Evolutionary conservation across 2,797 vertebrate genomes (phyloP), one percentile per base, ranked within the genome.

Genomic region (Synaphobranchus kaupii): DNA sequence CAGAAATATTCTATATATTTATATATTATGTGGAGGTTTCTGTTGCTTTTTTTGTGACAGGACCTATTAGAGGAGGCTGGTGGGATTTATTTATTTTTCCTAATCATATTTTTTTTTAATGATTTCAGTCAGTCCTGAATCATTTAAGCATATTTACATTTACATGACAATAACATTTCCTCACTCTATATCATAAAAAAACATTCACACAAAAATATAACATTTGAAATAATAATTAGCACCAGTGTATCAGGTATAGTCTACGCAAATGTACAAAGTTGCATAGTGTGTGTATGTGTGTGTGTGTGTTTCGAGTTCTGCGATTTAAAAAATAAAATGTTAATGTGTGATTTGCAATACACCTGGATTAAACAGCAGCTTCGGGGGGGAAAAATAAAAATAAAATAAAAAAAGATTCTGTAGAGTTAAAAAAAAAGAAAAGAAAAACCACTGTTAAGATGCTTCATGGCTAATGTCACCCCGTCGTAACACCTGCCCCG

Each of bases 181-280:
- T 96, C 94, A 96, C 94, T 96, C 97, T 96, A 95, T 95, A 95
- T 92, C 92, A 95, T 93, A 93, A 97, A 95, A 97, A 96, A 96
- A 97, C 96, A 97, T 98, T 98, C 98, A 97, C 98, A 97, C 97
- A 97, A 98, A 99, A 98, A 98, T 97, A 98, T 95, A 98, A 98
- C 95, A 97, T 98, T 98, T 98, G 96, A 98, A 97, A 98, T 98
- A 97, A 98, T 98, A 97, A 98, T 98, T 99, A 99, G 98, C 98
- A 99, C 98, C 98, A 99, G 98, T 99, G 98, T 99, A 97, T 99
- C 97, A 99, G 97, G 96, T 97, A 97, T 96, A 96, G 96, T 98
- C 95, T 97, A 97, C 95, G 93, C 97, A 97, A 94, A 97, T 96
- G 95, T 98, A 98, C 96, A 95, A 97, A 97, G 96, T 98, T 98